Base-by-base conservation (phyloP, 2,888 invertebrate species). In the Notodonta ziczac region DNA sequence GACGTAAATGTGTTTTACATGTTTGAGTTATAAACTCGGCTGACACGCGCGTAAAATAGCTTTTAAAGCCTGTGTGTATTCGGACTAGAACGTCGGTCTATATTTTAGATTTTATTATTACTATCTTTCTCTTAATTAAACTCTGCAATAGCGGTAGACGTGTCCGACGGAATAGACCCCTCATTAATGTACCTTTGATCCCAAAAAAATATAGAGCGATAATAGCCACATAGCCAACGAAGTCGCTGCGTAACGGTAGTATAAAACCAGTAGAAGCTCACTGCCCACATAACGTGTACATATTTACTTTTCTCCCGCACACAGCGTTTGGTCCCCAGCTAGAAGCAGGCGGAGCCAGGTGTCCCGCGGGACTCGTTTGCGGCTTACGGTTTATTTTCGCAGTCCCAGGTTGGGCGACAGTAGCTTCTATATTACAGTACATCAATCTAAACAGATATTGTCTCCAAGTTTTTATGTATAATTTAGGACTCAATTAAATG, bases 321-420 rank as follows among this genome's bases (percentile, higher is more conserved):
- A 52, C 14, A 51, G 16, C 14, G 16, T 5, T 39, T 32, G 35
- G 51, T 10, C 10, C 51, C 9, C 54, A 8, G 24, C 12, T 32
- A 39, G 39, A 32, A 8, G 50, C 13, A 13, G 5, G 32, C 6
- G n/a, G n/a, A 32, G 46, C 46, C 53, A 46, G 54, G 12, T 14
- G 54, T 54, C 58, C 58, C 54, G 1, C 3, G 46, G 46, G 58
- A 42, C 8, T 39, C 54, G 58, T 35, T 13, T 13, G 24, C 13
- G 40, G 42, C 52, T 42, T 53, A 44, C 58, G 52, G n/a, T 58
- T 48, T 44, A 50, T 50, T 14, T 44, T 35, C 42, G 44, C 8
- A 12, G 56, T 48, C 61, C 58, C 58, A 52, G 35, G 61, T 8
- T 61, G 56, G 61, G 57, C 57, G 50, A 42, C 42, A 42, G 10